Evolutionary conservation across 2,888 invertebrate species (phyloP).

Genomic region (Baccha elongata): DNA sequence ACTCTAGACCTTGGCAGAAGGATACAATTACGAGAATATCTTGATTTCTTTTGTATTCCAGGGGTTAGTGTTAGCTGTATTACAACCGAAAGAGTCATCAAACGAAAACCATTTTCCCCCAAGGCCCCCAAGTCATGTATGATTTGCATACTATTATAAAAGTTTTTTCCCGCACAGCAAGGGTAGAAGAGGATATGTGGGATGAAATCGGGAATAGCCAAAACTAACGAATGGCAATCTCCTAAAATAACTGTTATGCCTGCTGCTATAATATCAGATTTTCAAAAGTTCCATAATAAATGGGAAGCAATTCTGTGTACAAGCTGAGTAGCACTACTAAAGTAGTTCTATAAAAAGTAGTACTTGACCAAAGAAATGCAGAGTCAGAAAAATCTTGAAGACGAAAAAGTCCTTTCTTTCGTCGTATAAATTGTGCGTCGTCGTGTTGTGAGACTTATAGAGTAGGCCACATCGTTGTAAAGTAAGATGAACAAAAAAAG

Average conservation of each 20-base stretch:
- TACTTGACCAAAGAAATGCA: conserved; percentile 60
- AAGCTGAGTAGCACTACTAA: conserved; percentile 6
- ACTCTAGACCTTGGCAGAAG: too few species aligned
- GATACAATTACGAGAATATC: conserved; percentile 17
- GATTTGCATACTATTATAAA: conserved; percentile 69
- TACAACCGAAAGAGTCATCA: conserved; percentile 47
- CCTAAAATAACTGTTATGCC: conserved; percentile 5
- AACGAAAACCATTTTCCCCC: conserved; percentile 63
- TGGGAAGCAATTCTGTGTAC: conserved; percentile 55
- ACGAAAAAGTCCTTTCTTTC: conserved; percentile 27
- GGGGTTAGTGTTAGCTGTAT: not conserved
- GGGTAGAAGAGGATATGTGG: too few species aligned
- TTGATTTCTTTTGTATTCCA: conserved; percentile 8
- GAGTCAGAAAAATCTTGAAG: conserved; percentile 34
- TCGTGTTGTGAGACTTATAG: not conserved
- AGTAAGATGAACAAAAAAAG: too few species aligned
- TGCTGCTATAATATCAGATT: conserved; percentile 64
- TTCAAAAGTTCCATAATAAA: conserved; percentile 67
- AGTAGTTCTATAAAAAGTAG: conserved; percentile 55
- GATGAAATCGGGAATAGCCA: conserved; percentile 21
- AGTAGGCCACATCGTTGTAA: conserved; percentile 11
- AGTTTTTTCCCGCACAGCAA: conserved; percentile 32
- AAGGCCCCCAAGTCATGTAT: conserved; percentile 67
- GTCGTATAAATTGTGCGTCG: too few species aligned
- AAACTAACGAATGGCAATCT: conserved; percentile 48